Evolutionary conservation across 2,797 vertebrate genomes (phyloP).

Genomic region (Echiichthys vipera): DNA sequence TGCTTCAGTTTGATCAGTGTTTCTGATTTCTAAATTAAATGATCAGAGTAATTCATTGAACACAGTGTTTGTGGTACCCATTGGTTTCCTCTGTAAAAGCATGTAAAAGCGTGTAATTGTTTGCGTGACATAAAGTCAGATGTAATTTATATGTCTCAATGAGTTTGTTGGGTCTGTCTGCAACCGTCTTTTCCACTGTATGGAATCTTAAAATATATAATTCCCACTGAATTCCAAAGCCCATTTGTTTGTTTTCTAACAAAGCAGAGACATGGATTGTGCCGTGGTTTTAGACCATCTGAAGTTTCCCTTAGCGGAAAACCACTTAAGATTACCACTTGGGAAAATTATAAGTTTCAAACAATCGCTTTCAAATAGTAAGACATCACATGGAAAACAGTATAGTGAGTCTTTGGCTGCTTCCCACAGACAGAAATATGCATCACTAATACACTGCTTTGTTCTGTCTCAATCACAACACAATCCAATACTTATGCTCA

Average conservation of each 20-base stretch:
- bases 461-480: slow-evolving; percentile 26
- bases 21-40: background rate
- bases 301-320: slow-evolving; percentile 58
- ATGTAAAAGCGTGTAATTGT: background rate
- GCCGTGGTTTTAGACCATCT: slow-evolving; percentile 42
- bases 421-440: slow-evolving; percentile 60
- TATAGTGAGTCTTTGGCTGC: slow-evolving; percentile 34
- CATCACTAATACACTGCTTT: slow-evolving; percentile 39
- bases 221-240: slow-evolving; percentile 36
- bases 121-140: background rate
- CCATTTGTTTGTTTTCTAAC: slow-evolving; percentile 59
- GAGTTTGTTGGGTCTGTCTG: slow-evolving; percentile 7
- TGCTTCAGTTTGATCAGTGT: background rate
- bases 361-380: slow-evolving; percentile 64
- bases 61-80: background rate
- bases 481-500: slow-evolving; percentile 12
- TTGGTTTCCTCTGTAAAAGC: background rate
- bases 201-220: slow-evolving; percentile 28
- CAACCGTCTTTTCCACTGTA: background rate
- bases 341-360: slow-evolving; percentile 64
- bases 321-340: slow-evolving; percentile 64
- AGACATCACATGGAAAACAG: slow-evolving; percentile 42
- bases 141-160: background rate
- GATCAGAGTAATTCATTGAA: slow-evolving; percentile 14
- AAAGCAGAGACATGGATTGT: slow-evolving; percentile 39